Evolutionary conservation across 2,888 invertebrate genomes (phyloP), one percentile per base, ranked within the genome.

Genomic region (Heliconius erato): DNA sequence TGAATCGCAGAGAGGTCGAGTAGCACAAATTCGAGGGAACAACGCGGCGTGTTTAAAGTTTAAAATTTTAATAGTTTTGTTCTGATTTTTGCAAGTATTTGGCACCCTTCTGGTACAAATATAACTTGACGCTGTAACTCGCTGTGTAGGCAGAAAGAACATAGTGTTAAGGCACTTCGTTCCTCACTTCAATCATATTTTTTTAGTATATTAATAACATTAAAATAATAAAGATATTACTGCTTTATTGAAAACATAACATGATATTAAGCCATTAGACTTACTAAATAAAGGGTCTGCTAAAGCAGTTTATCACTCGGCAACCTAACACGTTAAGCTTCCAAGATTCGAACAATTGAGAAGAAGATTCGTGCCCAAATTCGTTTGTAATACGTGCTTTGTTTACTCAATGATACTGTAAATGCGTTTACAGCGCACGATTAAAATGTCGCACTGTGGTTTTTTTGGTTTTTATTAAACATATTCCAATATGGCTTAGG

Each of bases 261-360:
- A 49, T 19, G 35, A 80, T 71, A 82, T 65, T 84, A 84, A 84
- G 74, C 78, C 69, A 67, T 80, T 79, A 79, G 32, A 44, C 74
- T 74, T 49, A 44, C 65, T 72, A 69, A 83, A 79, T 79, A 80
- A 79, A 78, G 85, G 84, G 83, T 77, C 81, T 79, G 80, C 84
- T 87, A 92, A 93, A 94, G 92, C 92, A 92, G 92, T 91, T 94
- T 94, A 93, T 92, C 91, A 86, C 93, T 89, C 86, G 89, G 93
- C 93, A 92, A 94, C 94, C 91, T 91, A 93, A 92, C 91, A 91
- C 92, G 93, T 95, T 95, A 94, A 93, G 92, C 88, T 90, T 90
- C 93, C 94, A 95, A 95, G 95, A 95, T 95, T 95, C 92, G 91
- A 94, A 93, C 94, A 95, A 94, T 95, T 92, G 93, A 89, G 86